Evolutionary conservation across 2,888 invertebrate genomes (phyloP).

Genomic region (Harpalus rufipes): DNA sequence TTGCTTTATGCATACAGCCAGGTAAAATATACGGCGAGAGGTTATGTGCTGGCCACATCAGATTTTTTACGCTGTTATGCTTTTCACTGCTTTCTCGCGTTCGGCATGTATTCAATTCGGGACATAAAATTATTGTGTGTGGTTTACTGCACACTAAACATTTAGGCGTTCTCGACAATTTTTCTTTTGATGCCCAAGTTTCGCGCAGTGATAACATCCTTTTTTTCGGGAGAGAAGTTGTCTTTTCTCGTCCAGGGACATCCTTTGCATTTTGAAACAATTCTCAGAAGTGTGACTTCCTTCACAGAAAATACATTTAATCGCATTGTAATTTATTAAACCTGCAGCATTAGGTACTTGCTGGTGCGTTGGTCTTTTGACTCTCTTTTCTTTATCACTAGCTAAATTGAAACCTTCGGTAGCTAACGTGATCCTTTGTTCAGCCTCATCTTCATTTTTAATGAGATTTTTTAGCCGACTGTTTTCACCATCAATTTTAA

Average conservation of each 20-base stretch:
- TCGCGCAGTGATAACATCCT: conserved; percentile 71
- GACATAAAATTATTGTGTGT: conserved; percentile 70
- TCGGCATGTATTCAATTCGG: conserved; percentile 59
- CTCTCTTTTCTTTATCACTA: not conserved
- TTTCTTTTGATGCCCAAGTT: conserved; percentile 68
- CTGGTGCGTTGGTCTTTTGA: not conserved
- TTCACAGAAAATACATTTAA: conserved; percentile 64
- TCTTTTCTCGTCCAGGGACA: conserved; percentile 67
- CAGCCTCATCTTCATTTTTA: conserved; percentile 68
- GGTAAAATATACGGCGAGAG: no score
- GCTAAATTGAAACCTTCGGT: not conserved
- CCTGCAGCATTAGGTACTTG: not conserved
- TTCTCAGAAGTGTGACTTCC: conserved; percentile 67
- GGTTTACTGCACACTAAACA: conserved; percentile 70
- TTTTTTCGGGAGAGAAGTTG: conserved; percentile 61
- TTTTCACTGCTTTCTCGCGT: not conserved
- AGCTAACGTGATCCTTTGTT: conserved; percentile 3
- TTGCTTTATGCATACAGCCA: no score
- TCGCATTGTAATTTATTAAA: conserved; percentile 7
- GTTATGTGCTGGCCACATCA: no score
- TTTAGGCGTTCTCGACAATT: conserved; percentile 69
- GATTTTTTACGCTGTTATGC: conserved; percentile 57
- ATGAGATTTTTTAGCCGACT: no score
- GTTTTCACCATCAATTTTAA: no score
- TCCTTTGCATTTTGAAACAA: conserved; percentile 68